These are phyloP conservation scores for Chauna torquata DNA, from an alignment of 2,113 vertebrate genomes.

Conservation along the genomic window DNA sequence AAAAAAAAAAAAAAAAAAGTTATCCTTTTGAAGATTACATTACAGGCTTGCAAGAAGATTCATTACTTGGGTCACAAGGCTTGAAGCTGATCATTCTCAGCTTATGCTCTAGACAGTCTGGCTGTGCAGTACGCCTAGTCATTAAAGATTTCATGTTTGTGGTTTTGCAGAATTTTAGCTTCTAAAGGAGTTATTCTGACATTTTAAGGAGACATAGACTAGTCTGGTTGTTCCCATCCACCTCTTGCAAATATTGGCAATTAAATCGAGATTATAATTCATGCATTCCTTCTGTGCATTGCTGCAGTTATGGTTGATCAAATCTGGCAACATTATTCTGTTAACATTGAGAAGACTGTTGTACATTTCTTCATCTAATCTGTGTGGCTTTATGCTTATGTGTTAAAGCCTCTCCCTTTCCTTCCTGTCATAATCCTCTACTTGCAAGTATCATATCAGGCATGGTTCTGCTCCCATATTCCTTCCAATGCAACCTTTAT, in stretches of 20 bases:
- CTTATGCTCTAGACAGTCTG: conserved; percentile 48
- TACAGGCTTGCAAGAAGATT: conserved; percentile 31
- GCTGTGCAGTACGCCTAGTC: neutral
- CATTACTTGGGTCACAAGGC: conserved; percentile 43
- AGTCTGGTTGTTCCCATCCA: neutral
- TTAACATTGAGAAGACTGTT: neutral
- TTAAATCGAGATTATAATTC: neutral
- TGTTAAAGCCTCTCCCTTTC: conserved; percentile 28
- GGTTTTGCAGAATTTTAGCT: conserved; percentile 26
- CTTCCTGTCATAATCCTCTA: conserved; percentile 22
- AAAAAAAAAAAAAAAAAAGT: neutral
- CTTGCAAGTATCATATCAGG: neutral
- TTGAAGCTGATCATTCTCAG: conserved; percentile 42
- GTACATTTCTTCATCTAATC: neutral
- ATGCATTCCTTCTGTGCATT: neutral
- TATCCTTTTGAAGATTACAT: conserved; percentile 24
- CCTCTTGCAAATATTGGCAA: neutral
- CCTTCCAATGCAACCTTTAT: neutral
- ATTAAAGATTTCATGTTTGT: conserved; percentile 29
- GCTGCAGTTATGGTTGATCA: neutral
- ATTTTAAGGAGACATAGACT: neutral
- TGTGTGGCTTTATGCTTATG: neutral
- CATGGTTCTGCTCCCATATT: neutral
- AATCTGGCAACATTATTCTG: neutral
- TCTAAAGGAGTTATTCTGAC: neutral